These are phyloP conservation scores for Zapornia atra DNA, from an alignment of 2,113 vertebrate species.

Conservation along the genomic window DNA sequence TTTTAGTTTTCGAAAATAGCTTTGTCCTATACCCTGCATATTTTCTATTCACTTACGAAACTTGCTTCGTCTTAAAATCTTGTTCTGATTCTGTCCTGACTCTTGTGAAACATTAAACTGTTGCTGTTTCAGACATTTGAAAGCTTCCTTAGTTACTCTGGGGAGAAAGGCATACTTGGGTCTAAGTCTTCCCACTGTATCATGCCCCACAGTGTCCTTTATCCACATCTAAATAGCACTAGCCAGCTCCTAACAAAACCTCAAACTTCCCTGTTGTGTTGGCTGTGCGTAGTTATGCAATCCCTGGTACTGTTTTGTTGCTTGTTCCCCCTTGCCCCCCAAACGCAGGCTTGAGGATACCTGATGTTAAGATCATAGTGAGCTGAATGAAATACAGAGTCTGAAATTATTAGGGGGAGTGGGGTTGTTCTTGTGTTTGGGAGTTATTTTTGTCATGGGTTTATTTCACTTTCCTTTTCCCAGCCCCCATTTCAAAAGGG, in stretches of 20 bases:
- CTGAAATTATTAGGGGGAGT: not conserved
- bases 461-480: not conserved
- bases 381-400: not conserved
- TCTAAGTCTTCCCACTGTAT: not conserved
- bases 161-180: not conserved
- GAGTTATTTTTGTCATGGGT: not conserved
- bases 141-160: conserved; percentile 37
- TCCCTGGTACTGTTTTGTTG: not conserved
- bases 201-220: not conserved
- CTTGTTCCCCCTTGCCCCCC: not conserved
- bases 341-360: not conserved
- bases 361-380: not conserved
- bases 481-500: not conserved
- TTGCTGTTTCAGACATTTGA: conserved; percentile 38
- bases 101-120: conserved; percentile 59
- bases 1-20: conserved; percentile 35
- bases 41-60: conserved; percentile 50
- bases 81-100: conserved; percentile 60
- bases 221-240: not conserved
- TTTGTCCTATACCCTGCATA: conserved; percentile 49
- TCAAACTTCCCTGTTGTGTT: not conserved
- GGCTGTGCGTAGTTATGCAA: not conserved
- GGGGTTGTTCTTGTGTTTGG: not conserved
- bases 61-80: conserved; percentile 53
- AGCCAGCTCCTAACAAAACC: not conserved